Conservation (phyloP, 2,888 invertebrate genomes). For the Listrodromus nycthemerus region DNA sequence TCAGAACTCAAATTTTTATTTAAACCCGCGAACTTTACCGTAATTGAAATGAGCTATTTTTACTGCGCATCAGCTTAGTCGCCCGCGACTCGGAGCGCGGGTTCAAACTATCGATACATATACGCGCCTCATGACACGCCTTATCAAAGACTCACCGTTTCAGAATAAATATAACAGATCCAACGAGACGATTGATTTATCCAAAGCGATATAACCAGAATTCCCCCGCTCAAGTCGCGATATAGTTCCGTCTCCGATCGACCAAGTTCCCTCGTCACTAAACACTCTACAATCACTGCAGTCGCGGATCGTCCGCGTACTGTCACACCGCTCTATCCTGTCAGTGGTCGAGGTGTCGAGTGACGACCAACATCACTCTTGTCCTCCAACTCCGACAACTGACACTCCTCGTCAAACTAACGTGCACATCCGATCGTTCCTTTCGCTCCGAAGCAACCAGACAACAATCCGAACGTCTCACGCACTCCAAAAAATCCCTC, state of each 20-base stretch:
- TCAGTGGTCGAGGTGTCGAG: neutral
- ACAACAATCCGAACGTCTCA: slow-evolving; percentile 4
- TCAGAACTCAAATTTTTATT: no score
- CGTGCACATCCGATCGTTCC: neutral
- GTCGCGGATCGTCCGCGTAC: neutral
- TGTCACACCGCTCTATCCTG: slow-evolving; percentile 18
- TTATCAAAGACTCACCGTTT: slow-evolving; percentile 56
- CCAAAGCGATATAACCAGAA: slow-evolving; percentile 42
- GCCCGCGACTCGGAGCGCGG: neutral
- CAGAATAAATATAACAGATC: slow-evolving; percentile 15
- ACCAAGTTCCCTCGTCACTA: slow-evolving; percentile 24
- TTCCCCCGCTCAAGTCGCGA: neutral
- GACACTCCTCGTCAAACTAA: neutral
- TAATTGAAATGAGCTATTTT: no score
- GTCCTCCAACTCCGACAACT: neutral
- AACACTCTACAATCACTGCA: slow-evolving; percentile 34
- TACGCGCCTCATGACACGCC: neutral
- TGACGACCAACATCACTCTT: slow-evolving; percentile 7
- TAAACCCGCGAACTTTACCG: no score
- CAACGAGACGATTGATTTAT: slow-evolving; percentile 35
- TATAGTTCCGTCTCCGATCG: neutral
- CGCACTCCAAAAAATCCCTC: neutral
- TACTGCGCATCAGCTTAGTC: no score
- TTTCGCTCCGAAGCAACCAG: neutral
- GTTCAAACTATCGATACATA: neutral